Evolutionary conservation across 1,140 invertebrate genomes (phyloP).

Genomic region (Halotydeus destructor): DNA sequence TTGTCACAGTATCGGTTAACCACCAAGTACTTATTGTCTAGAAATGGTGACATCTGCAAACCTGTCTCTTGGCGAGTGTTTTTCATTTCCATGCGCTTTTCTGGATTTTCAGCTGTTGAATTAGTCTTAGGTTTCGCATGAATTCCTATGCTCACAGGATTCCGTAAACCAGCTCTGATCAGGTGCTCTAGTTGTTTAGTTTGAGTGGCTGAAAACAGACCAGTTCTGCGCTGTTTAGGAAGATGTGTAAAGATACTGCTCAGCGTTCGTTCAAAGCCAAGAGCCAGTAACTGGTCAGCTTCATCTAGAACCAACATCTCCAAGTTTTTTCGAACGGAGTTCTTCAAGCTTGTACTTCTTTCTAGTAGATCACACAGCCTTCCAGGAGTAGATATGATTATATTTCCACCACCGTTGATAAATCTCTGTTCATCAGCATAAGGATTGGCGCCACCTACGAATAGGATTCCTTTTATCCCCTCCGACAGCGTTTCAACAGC

Average conservation of each 20-base stretch:
- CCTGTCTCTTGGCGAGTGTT: background rate
- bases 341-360: constrained; percentile 1
- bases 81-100: no score
- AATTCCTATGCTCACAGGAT: constrained; percentile 74
- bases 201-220: constrained; percentile 94
- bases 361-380: constrained; percentile 62
- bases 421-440: constrained; percentile 45
- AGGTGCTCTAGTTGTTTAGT: constrained; percentile 80
- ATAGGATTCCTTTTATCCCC: constrained; percentile 28
- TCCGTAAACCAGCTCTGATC: constrained; percentile 75
- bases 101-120: background rate
- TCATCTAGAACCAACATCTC: constrained; percentile 90
- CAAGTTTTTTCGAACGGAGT: constrained; percentile 24
- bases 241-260: constrained; percentile 74
- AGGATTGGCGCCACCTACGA: constrained; percentile 57
- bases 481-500: constrained; percentile 26
- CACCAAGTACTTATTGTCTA: constrained; percentile 11
- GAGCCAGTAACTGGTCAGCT: constrained; percentile 77
- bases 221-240: constrained; percentile 79
- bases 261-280: constrained; percentile 66
- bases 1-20: constrained; percentile 47
- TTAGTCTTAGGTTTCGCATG: constrained; percentile 43
- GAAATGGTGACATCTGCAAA: constrained; percentile 13
- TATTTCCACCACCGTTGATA: constrained; percentile 48
- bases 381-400: constrained; percentile 77